Base-by-base conservation (phyloP, 2,888 invertebrate genomes). In the Ashinkailepas kermadecensis region DNA sequence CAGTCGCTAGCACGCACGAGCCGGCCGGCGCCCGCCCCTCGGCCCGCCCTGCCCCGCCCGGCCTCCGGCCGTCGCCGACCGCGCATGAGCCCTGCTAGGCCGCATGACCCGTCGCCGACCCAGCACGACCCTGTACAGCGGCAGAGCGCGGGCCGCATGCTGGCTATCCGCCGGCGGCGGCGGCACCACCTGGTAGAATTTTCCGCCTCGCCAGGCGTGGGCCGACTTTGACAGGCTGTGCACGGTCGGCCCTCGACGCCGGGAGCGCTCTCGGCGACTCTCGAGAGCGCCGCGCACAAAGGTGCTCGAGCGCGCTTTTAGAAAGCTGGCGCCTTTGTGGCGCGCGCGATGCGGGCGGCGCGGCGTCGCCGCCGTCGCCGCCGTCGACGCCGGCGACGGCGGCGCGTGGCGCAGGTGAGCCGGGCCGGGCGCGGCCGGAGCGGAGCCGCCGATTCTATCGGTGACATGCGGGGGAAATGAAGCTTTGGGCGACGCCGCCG, bases 381-480 rank as follows among this genome's bases (percentile, higher is more conserved):
- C 65, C 8, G 65, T 23, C 2, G n/a, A 2, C 23, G 25, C 8
- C 67, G 67, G 67, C 39, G 70, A 18, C 18, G 23, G n/a, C 65
- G 23, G 70, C 70, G 39, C 15, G 15, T 4, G 70, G 70, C 39
- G 23, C 65, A 65, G 65, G 65, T 65, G 65, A 65, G 65, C n/a
- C 18, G 7, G 18, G 65, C 21, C 10, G 65, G n/a, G n/a, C 15
- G 8, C 74, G 74, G 25, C 54, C 23, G 54, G 9, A 15, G 39
- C 54, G 74, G 21, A 54, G 74, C 39, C 54, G 13, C 8, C 25
- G 74, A 74, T 74, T 74, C 21, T 74, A 74, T 74, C 74, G 54
- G 74, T 74, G 74, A 74, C 74, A 74, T 74, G 74, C 74, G 54
- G 74, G 21, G 74, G 74, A 74, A 70, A 70, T 70, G 70, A 70